phyloP scores from a whole-genome alignment of 2,888 invertebrate genomes.

The Chrysolina haemoptera region DNA sequence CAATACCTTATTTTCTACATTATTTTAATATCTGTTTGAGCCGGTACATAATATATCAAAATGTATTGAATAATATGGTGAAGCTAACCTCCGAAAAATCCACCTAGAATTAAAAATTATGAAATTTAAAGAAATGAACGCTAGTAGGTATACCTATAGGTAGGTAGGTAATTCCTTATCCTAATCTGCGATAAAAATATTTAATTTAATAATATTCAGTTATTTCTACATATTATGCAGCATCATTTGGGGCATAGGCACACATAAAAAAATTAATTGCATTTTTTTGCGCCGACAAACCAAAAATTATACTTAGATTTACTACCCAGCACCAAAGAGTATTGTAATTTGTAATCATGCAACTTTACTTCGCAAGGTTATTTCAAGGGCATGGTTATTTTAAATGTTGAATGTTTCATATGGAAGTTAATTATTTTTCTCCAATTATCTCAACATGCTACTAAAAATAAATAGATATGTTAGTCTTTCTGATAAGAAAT shows the following conservation, averaged over 20 bases:
- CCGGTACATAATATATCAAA: not conserved
- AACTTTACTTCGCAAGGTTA: conserved; percentile 36
- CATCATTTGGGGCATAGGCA: not conserved
- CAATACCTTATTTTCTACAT: conserved; percentile 5
- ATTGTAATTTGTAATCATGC: conserved; percentile 33
- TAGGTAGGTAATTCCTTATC: too few species aligned
- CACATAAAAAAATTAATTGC: not conserved
- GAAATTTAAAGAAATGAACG: too few species aligned
- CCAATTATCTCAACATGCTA: conserved; percentile 41
- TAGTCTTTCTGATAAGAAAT: conserved; percentile 39
- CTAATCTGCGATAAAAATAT: too few species aligned
- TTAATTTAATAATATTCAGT: too few species aligned
- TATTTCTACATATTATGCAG: too few species aligned
- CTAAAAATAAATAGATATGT: conserved; percentile 34
- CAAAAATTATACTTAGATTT: not conserved
- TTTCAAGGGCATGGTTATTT: conserved; percentile 32
- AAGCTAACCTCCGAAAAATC: too few species aligned
- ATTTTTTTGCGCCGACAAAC: not conserved
- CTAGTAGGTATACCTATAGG: too few species aligned
- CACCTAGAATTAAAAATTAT: too few species aligned
- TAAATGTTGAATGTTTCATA: not conserved
- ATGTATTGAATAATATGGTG: too few species aligned
- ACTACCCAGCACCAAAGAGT: conserved; percentile 2
- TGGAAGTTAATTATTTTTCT: conserved; percentile 20
- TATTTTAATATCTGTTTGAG: conserved; percentile 6